Percentiles rank a stretch among this genome's conserved stretches.
Evolutionary conservation across 2,113 vertebrate genomes (phyloP).

Genomic region (Prochilodus magdalenae): DNA sequence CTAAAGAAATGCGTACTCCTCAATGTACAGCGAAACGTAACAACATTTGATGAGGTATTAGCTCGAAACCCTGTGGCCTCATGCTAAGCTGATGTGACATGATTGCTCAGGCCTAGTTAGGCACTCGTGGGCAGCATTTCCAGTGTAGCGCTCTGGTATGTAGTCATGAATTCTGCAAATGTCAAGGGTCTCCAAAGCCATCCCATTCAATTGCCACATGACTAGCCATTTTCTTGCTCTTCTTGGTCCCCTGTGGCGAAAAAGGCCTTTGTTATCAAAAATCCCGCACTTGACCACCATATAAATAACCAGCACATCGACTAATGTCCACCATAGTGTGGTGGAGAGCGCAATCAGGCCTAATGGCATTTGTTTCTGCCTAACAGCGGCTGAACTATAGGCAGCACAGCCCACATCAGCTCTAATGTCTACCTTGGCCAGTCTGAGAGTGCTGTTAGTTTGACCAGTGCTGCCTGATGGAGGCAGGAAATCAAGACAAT

Average conservation of each 20-base stretch:
- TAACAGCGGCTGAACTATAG: conserved; percentile 54
- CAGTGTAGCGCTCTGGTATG: not conserved
- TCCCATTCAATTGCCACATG: conserved; percentile 43
- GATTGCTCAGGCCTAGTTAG: conserved; percentile 14
- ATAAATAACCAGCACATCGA: conserved; percentile 80
- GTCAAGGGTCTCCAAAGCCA: conserved; percentile 45
- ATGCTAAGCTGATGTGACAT: not conserved
- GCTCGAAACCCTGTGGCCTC: not conserved
- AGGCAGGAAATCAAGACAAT: conserved; percentile 76
- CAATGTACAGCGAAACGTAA: not conserved
- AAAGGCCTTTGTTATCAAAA: conserved; percentile 60
- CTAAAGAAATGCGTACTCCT: not conserved
- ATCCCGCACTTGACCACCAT: conserved; percentile 74
- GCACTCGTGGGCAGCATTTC: conserved; percentile 26
- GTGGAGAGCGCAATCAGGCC: conserved; percentile 79
- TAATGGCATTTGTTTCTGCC: conserved; percentile 77
- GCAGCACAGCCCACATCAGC: conserved; percentile 75
- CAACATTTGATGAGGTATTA: not conserved
- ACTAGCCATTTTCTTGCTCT: conserved; percentile 53
- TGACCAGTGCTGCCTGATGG: conserved; percentile 78
- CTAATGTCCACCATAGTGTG: conserved; percentile 75
- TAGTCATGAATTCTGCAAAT: conserved; percentile 41
- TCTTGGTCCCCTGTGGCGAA: conserved; percentile 46
- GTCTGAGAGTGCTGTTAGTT: conserved; percentile 77
- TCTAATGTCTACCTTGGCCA: conserved; percentile 79